Evolutionary conservation across 1,140 invertebrate genomes (phyloP).

Genomic region (Schmidtea mediterranea): DNA sequence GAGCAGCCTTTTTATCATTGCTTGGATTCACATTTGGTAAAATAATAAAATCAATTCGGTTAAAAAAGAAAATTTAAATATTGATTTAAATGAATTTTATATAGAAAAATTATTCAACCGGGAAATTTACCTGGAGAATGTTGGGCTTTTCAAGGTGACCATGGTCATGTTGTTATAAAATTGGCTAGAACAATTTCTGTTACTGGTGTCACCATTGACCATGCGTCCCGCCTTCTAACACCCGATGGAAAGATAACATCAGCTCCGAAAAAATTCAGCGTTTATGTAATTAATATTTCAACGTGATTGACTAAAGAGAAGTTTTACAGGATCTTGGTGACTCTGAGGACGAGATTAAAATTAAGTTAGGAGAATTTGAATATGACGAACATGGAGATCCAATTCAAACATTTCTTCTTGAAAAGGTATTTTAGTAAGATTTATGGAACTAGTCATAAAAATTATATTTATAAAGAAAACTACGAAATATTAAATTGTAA

Average conservation of each 20-base stretch:
- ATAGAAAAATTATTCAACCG: constrained; percentile 30
- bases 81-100: too few species aligned
- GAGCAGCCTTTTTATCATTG: constrained; percentile 48
- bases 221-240: constrained; percentile 30
- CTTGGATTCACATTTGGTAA: constrained; percentile 59
- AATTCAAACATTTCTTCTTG: too few species aligned
- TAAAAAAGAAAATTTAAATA: constrained; percentile 30
- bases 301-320: too few species aligned
- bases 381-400: too few species aligned
- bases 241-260: constrained; percentile 48
- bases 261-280: constrained; percentile 63
- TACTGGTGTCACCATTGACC: constrained; percentile 63
- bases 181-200: constrained; percentile 46
- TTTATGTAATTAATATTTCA: constrained; percentile 19
- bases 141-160: constrained; percentile 77
- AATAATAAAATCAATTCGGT: constrained; percentile 50
- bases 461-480: too few species aligned
- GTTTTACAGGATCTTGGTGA: too few species aligned
- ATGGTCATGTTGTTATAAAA: constrained; percentile 38
- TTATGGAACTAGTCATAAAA: too few species aligned
- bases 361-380: too few species aligned
- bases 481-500: too few species aligned
- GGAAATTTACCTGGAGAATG: constrained; percentile 69
- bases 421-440: too few species aligned
- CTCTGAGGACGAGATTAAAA: too few species aligned